Conservation (phyloP, 2,888 invertebrate genomes). For the Chrysodeixis includens region DNA sequence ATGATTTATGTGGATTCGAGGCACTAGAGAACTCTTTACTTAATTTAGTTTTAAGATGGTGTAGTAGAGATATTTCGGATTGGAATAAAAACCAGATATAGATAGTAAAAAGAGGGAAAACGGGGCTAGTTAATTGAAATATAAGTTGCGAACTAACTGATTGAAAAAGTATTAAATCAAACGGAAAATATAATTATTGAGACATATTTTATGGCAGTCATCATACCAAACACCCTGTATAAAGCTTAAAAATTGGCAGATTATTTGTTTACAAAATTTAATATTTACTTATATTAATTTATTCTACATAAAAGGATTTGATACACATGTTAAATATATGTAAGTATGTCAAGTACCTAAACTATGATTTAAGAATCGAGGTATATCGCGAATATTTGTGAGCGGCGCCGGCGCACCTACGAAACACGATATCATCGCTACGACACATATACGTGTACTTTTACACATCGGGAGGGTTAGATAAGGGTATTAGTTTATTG, state of each 20-base stretch:
- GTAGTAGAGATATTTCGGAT: neutral
- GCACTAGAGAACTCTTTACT: neutral
- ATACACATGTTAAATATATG: neutral
- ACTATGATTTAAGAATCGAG: slow-evolving; percentile 2
- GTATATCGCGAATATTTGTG: slow-evolving; percentile 17
- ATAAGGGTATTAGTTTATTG: slow-evolving; percentile 31
- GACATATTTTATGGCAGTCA: too few relatives aligned
- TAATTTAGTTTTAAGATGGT: neutral
- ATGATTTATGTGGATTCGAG: slow-evolving; percentile 14
- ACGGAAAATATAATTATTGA: too few relatives aligned
- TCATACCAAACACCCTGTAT: too few relatives aligned
- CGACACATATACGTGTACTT: slow-evolving; percentile 9
- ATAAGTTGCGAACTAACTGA: too few relatives aligned
- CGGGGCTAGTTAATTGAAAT: too few relatives aligned
- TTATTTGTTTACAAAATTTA: neutral
- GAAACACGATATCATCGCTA: slow-evolving; percentile 8
- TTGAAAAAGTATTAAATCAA: too few relatives aligned
- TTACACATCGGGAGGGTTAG: slow-evolving; percentile 47
- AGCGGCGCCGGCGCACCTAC: slow-evolving; percentile 15
- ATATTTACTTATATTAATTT: neutral
- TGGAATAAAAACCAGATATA: too few relatives aligned
- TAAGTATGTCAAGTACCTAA: neutral
- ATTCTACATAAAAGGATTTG: neutral
- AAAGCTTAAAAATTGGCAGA: too few relatives aligned
- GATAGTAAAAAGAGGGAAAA: too few relatives aligned